Conservation (phyloP, 1,140 invertebrate genomes). For the Calliphora vicina region DNA sequence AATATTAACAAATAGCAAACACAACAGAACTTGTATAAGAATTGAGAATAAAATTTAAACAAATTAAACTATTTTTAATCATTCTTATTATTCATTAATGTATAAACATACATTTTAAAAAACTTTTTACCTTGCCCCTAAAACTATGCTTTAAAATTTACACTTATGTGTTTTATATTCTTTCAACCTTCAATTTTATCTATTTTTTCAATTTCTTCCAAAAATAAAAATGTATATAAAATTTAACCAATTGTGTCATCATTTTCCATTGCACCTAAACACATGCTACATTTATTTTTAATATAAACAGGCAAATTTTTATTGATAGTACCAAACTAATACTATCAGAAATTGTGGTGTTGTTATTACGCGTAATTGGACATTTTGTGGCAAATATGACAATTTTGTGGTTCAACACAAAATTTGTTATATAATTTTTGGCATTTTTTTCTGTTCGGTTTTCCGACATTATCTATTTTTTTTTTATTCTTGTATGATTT, state of each 20-base stretch:
- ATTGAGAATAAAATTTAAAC: too few relatives aligned
- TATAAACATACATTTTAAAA: too few relatives aligned
- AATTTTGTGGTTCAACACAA: conserved; percentile 31
- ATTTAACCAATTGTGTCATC: neutral
- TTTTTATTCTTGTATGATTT: too few relatives aligned
- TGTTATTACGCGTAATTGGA: conserved; percentile 35
- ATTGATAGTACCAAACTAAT: neutral
- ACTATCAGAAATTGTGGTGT: conserved; percentile 27
- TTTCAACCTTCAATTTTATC: too few relatives aligned
- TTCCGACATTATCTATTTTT: neutral
- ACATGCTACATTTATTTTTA: conserved; percentile 4
- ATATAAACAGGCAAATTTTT: neutral
- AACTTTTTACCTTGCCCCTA: too few relatives aligned
- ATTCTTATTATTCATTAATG: too few relatives aligned
- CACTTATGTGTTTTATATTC: too few relatives aligned
- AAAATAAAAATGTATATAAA: neutral
- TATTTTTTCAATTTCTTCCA: too few relatives aligned
- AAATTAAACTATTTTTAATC: too few relatives aligned
- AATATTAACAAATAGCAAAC: too few relatives aligned
- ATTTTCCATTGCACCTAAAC: neutral
- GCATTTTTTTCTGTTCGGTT: neutral
- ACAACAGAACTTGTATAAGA: too few relatives aligned
- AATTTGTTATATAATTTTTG: neutral
- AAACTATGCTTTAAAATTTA: too few relatives aligned
- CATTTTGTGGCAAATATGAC: conserved; percentile 32